phyloP scores from a whole-genome alignment of 1,140 invertebrate genomes.

The Nasonia longicornis region DNA sequence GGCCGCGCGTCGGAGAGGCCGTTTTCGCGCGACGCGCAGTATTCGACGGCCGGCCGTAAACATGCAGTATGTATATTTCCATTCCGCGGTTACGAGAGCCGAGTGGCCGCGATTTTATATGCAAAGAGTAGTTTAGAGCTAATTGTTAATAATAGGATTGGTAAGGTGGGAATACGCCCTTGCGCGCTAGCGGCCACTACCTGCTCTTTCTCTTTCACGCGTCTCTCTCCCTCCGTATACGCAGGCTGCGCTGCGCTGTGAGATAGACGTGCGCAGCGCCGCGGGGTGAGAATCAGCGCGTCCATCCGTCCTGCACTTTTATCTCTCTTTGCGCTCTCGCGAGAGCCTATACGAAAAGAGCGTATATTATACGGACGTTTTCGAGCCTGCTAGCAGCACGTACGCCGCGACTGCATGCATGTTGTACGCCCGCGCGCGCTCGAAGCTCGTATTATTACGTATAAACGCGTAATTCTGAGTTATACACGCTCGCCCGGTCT shows the following conservation, averaged over 20 bases:
- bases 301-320: not conserved
- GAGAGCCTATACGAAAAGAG: constrained; percentile 23
- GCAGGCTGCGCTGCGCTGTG: not conserved
- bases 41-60: constrained; percentile 55
- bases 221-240: not conserved
- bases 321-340: constrained; percentile 47
- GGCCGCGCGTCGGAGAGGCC: constrained; percentile 52
- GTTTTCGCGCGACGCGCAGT: constrained; percentile 47
- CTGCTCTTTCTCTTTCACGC: constrained; percentile 55
- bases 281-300: not conserved
- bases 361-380: constrained; percentile 47
- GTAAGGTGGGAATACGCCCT: constrained; percentile 68
- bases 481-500: constrained; percentile 59
- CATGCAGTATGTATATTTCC: constrained; percentile 71
- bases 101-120: constrained; percentile 65
- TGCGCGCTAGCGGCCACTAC: constrained; percentile 39
- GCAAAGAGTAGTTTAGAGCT: constrained; percentile 70
- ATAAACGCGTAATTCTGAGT: constrained; percentile 68
- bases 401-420: not conserved
- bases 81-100: constrained; percentile 67
- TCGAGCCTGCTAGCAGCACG: constrained; percentile 10
- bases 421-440: constrained; percentile 21
- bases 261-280: not conserved
- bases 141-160: constrained; percentile 71
- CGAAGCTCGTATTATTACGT: constrained; percentile 63